Evolutionary conservation across 2,113 vertebrate species (phyloP).

Genomic region (Xerus inauris): DNA sequence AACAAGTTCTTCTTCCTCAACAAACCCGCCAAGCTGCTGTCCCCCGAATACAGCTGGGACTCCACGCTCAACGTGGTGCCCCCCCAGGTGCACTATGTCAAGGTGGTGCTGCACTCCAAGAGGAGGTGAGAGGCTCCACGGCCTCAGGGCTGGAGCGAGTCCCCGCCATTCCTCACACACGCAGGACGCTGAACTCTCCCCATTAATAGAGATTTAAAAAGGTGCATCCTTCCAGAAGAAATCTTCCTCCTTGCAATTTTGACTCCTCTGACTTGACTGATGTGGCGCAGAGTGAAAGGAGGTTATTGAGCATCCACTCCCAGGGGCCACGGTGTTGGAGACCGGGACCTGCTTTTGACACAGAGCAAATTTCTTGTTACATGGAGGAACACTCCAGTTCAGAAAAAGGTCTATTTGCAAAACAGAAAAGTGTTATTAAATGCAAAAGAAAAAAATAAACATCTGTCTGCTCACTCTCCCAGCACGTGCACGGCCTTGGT

Average conservation of each 20-base stretch:
- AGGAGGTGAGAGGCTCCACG: accelerated
- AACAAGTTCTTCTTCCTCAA: constrained; percentile 78
- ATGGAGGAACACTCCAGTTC: not conserved
- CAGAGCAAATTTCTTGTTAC: not conserved
- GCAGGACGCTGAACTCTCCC: accelerated
- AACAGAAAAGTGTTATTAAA: not conserved
- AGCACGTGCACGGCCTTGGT: accelerated
- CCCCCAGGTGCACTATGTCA: accelerated
- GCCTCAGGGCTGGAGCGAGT: not conserved
- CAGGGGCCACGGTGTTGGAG: accelerated
- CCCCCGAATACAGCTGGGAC: constrained; percentile 81
- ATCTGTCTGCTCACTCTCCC: accelerated
- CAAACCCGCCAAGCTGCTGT: constrained; percentile 76
- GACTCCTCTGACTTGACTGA: not conserved
- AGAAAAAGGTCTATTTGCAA: not conserved
- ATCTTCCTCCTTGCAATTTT: accelerated
- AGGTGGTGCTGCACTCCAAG: not conserved
- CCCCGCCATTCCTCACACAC: accelerated
- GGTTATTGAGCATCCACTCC: accelerated
- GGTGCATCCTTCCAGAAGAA: not conserved
- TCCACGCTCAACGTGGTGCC: not conserved
- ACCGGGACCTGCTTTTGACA: accelerated
- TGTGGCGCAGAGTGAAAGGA: not conserved
- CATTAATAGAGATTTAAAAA: not conserved
- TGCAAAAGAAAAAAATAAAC: not conserved